Conservation (phyloP, 2,113 vertebrate genomes). For the Clupea harengus region DNA sequence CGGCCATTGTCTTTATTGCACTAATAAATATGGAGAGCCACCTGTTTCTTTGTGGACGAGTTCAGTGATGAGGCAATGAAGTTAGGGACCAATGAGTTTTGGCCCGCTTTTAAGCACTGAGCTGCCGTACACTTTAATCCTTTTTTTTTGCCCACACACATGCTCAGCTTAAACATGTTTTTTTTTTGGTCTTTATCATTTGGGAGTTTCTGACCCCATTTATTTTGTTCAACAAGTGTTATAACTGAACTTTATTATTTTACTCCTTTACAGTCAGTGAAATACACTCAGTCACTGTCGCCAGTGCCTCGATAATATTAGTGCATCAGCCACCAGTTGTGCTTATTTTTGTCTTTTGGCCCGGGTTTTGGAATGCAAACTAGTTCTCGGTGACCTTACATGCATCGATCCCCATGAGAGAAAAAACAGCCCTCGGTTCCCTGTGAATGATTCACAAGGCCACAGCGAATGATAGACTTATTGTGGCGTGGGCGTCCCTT, state of each 20-base stretch:
- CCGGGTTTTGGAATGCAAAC: background rate
- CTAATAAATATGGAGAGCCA: conserved; percentile 34
- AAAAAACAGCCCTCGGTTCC: background rate
- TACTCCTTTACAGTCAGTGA: background rate
- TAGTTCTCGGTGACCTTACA: background rate
- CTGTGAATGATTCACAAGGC: conserved; percentile 3
- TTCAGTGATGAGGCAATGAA: conserved; percentile 1
- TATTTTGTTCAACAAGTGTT: background rate
- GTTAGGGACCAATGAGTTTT: background rate
- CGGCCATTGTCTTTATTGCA: conserved; percentile 21
- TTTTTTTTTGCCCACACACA: background rate
- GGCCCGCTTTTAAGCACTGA: background rate
- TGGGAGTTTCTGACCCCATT: background rate
- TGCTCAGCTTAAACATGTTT: background rate
- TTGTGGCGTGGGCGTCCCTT: background rate
- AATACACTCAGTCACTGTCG: background rate
- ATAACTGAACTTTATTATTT: background rate
- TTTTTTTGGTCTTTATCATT: background rate
- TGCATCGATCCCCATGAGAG: background rate
- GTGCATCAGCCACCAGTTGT: background rate
- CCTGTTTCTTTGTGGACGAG: conserved; percentile 17
- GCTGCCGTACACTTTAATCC: background rate
- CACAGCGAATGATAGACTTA: background rate
- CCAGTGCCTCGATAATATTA: background rate
- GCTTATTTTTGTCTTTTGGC: conserved; percentile 14